Conservation (phyloP, 2,888 invertebrate genomes). For the Caenorhabditis sp. region DNA sequence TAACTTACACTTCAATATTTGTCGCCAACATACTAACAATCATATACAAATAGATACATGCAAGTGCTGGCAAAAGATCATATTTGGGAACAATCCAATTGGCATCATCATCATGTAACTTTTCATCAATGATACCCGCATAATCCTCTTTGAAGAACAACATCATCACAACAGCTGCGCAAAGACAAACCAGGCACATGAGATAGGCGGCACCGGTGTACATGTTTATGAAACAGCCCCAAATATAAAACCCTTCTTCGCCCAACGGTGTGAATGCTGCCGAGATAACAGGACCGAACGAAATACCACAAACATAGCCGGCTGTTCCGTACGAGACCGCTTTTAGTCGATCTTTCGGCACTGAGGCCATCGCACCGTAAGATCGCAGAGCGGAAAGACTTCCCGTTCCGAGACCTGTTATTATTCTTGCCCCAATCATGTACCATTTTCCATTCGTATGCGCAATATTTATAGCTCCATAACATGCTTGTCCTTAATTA, state of each 20-base stretch:
- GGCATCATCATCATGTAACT: slow-evolving; percentile 25
- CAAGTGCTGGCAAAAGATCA: slow-evolving; percentile 46
- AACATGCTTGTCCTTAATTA: slow-evolving; percentile 31
- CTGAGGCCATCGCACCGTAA: slow-evolving; percentile 49
- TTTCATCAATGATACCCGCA: slow-evolving; percentile 45
- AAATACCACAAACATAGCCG: slow-evolving; percentile 50
- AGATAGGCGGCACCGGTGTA: slow-evolving; percentile 51
- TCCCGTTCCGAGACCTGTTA: slow-evolving; percentile 50
- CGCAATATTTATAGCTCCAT: slow-evolving; percentile 37
- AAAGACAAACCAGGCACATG: slow-evolving; percentile 42
- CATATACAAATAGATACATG: slow-evolving; percentile 55
- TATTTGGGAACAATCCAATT: slow-evolving; percentile 42
- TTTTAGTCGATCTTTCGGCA: slow-evolving; percentile 43
- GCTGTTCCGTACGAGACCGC: slow-evolving; percentile 53
- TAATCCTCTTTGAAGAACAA: slow-evolving; percentile 51
- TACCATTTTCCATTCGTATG: slow-evolving; percentile 34
- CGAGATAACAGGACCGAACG: slow-evolving; percentile 51
- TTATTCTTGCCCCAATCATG: slow-evolving; percentile 45
- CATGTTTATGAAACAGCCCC: slow-evolving; percentile 35
- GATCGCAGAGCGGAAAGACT: slow-evolving; percentile 46
- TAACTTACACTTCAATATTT: slow-evolving; percentile 54
- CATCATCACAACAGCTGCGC: slow-evolving; percentile 37
- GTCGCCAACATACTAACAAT: slow-evolving; percentile 50
- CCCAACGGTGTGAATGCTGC: slow-evolving; percentile 45
- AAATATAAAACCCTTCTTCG: slow-evolving; percentile 30